These are phyloP conservation scores for Eristalinus aeneus DNA, from an alignment of 2,888 invertebrate genomes.

Conservation along the genomic window DNA sequence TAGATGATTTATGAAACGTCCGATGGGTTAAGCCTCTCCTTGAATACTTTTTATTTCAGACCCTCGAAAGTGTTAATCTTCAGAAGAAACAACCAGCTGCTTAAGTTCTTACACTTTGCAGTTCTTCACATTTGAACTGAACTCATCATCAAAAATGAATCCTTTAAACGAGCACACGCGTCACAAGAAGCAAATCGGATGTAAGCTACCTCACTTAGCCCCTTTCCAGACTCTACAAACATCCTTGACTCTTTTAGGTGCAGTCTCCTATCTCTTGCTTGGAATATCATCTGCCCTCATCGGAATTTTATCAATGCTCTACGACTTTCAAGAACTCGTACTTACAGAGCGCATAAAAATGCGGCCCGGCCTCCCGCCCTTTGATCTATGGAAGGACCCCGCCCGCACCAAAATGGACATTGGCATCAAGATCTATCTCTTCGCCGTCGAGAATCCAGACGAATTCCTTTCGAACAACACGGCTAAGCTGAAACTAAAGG, in stretches of 20 bases:
- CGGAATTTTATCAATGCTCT: constrained; percentile 34
- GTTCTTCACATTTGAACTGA: no score
- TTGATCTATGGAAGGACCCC: constrained; percentile 82
- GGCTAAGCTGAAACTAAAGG: constrained; percentile 84
- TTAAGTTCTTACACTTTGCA: neutral
- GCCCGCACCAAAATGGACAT: constrained; percentile 82
- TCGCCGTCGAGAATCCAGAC: constrained; percentile 89
- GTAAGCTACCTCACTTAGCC: no score
- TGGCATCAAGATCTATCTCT: constrained; percentile 84
- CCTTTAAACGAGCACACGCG: neutral
- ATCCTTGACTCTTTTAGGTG: no score
- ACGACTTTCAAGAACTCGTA: constrained; percentile 48
- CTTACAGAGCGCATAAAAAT: constrained; percentile 56
- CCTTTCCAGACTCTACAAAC: no score
- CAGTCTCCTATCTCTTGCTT: constrained; percentile 16
- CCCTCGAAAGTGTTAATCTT: no score
- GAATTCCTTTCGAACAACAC: constrained; percentile 85
- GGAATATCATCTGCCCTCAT: constrained; percentile 11
- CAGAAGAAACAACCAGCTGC: no score
- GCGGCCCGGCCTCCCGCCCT: constrained; percentile 49
- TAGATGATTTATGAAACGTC: no score
- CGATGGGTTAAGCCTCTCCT: no score
- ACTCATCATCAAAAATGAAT: constrained; percentile 5
- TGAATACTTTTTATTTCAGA: no score
- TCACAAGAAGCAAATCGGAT: neutral